Evolutionary conservation across 2,888 invertebrate genomes (phyloP), one percentile per base, ranked within the genome.

Genomic region (Ischnura elegans): DNA sequence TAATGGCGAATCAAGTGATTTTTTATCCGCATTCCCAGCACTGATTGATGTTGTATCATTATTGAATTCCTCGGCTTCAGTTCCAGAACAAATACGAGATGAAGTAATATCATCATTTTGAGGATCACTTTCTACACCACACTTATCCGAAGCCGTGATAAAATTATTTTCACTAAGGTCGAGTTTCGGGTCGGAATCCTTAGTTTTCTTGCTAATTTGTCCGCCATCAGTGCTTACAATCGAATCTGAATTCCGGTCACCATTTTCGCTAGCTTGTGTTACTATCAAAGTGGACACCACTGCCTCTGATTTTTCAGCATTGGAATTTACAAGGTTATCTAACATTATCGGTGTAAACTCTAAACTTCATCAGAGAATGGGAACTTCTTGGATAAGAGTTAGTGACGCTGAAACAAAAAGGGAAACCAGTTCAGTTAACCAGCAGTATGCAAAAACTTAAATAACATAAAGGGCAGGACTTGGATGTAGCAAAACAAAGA

Each of bases 401-500:
- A 76, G 36, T 76, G 36, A 76, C 76, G 76, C 76, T 76, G 76
- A 76, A 76, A 76, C 76, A 76, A 76, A 76, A 76, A 36, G 36
- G 29, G 13, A 10, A 76, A 13, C 36, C 76, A 76, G 76, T 76
- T 36, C 29, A 76, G 29, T 76, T 1, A 21, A 6, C 36, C 2
- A 13, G 16, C 25, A 36, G 8, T 10, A 76, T 2, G 16, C 36
- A 76, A 76, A 76, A 25, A 76, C 36, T 36, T 13, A 6, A 76
- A 36, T 76, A 36, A 36, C 4, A 76, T 76, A 61, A 25, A 25
- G 8, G 29, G 29, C 25, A 16, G 36, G 25, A 13, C 13, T 13
- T 36, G n/a, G n/a, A n/a, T n/a, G n/a, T n/a, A n/a, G n/a, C n/a
- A n/a, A n/a, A n/a, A n/a, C n/a, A 76, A 16, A 2, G 13, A 36